Base-by-base conservation (phyloP, 1,140 invertebrate species). In the Heliothis virescens region DNA sequence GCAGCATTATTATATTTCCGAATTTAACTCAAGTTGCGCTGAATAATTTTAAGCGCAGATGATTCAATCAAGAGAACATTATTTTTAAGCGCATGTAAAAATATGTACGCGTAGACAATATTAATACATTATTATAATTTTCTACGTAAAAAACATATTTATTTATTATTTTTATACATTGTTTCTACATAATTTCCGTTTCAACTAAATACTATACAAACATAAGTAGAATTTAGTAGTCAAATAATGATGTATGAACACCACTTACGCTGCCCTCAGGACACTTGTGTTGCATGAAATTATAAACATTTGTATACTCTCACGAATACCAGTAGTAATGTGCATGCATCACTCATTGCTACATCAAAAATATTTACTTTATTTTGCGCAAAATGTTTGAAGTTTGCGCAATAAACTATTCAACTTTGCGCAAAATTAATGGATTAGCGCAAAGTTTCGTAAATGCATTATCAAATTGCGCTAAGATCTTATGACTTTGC, bases 171-270 rank as follows among this genome's bases (percentile, higher is more conserved):
- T 5, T 41, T 7, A 57, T 57, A 21, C 1, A 57, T 3, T 7
- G 34, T 57, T 57, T 21, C 18, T 55, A n/a, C n/a, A 16, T 18
- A 16, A 57, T 18, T 16, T 57, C 53, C 16, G 53, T 18, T 57
- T 16, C 12, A 41, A 34, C 60, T 63, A 16, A 12, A 47, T 41
- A 34, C 12, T 41, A 47, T 47, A 65, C 29, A 65, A 65, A 65
- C 5, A 18, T 12, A 67, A 67, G 12, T 16, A 12, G 2, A n/a
- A 41, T 47, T 11, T 47, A 67, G 63, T 67, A 67, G 63, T 67
- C 63, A 67, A 67, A 67, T 67, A 67, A 67, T 67, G 63, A 67
- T 67, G 63, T 16, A 67, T 67, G 63, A 67, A 67, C 63, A 67
- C 63, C 63, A 67, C 63, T 67, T 67, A 67, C 63, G 63, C 63